phyloP scores from a whole-genome alignment of 2,888 invertebrate genomes.

The Spodoptera littoralis region DNA sequence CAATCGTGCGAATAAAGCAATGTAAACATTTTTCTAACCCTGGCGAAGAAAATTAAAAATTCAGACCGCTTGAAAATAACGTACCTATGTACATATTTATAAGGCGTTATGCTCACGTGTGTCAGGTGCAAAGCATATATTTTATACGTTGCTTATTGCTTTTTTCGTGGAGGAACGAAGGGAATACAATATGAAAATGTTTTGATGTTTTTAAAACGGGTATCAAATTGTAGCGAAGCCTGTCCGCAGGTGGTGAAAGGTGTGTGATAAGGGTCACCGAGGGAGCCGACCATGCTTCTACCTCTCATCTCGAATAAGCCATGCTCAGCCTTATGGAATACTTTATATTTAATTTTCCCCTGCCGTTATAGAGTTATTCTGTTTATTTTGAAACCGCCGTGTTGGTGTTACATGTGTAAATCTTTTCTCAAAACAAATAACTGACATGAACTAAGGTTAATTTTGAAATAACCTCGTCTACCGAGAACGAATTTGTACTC shows the following conservation, averaged over 20 bases:
- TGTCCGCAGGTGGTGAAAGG: conserved; percentile 71
- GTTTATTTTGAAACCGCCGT: conserved; percentile 37
- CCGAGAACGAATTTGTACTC: conserved; percentile 44
- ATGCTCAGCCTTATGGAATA: conserved; percentile 54
- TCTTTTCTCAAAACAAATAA: conserved; percentile 20
- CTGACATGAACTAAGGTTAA: conserved; percentile 17
- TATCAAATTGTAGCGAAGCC: conserved; percentile 63
- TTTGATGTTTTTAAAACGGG: conserved; percentile 69
- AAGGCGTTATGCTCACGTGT: conserved; percentile 12
- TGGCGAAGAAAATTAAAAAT: conserved; percentile 19
- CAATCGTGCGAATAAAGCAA: conserved; percentile 24
- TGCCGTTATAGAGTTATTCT: conserved; percentile 29
- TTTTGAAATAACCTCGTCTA: conserved; percentile 34
- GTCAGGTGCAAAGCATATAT: conserved; percentile 20
- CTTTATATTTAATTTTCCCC: conserved; percentile 36
- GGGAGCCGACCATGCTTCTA: conserved; percentile 47
- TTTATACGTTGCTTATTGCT: conserved; percentile 12
- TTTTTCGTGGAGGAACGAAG: conserved; percentile 18
- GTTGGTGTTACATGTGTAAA: conserved; percentile 6
- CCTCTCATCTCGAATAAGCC: conserved; percentile 66
- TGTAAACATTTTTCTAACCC: conserved; percentile 29
- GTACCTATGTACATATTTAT: conserved; percentile 4
- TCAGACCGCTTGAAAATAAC: conserved; percentile 10
- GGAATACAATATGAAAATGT: conserved; percentile 62
- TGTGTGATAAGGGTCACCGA: conserved; percentile 71